Evolutionary conservation across 2,888 invertebrate genomes (phyloP).

Genomic region (Suillia variegata): DNA sequence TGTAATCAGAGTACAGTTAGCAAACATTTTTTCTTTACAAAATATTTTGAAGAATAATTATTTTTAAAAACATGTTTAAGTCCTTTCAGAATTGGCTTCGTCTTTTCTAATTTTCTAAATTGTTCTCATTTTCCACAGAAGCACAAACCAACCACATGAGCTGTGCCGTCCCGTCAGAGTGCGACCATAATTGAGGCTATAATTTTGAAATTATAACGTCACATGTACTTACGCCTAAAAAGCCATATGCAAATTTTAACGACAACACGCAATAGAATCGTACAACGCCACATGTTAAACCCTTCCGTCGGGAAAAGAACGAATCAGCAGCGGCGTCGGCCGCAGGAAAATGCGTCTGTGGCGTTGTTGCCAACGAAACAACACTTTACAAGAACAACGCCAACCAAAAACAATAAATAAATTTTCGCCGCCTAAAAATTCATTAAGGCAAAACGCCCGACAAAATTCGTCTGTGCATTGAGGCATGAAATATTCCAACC

Average conservation of each 20-base stretch:
- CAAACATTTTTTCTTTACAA: no score
- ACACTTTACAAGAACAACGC: background rate
- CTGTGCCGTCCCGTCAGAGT: slow-evolving; percentile 16
- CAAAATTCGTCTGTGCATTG: no score
- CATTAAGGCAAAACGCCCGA: slow-evolving; percentile 22
- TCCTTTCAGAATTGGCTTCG: no score
- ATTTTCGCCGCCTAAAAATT: slow-evolving; percentile 27
- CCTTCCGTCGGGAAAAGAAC: slow-evolving; percentile 20
- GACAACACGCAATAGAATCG: background rate
- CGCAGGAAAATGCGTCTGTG: background rate
- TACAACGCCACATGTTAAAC: slow-evolving; percentile 4
- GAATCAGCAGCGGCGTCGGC: no score
- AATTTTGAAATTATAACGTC: slow-evolving; percentile 39
- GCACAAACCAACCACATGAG: background rate
- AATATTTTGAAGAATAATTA: no score
- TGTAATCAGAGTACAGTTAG: no score
- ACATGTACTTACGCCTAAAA: slow-evolving; percentile 27
- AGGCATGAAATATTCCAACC: background rate
- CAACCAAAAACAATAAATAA: slow-evolving; percentile 24
- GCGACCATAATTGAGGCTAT: slow-evolving; percentile 46
- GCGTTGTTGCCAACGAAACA: background rate
- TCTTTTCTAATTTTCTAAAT: no score
- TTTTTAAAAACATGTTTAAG: no score
- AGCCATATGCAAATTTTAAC: slow-evolving; percentile 38
- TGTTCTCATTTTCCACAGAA: background rate